phyloP scores from a whole-genome alignment of 2,113 vertebrate species.

The Poecilia latipinna region DNA sequence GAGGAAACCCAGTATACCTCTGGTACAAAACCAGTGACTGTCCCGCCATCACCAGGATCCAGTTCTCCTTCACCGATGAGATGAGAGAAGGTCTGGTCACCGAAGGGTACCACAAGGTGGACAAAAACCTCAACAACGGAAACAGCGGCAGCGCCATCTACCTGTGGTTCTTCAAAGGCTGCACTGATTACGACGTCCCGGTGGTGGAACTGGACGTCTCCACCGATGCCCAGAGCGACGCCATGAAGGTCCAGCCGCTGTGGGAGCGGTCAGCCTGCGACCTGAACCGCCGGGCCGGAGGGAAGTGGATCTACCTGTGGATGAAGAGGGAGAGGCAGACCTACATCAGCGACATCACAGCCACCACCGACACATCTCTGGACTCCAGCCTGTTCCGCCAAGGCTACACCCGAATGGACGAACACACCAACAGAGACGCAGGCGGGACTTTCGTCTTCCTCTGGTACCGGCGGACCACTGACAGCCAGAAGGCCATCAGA shows the following conservation, averaged over 20 bases:
- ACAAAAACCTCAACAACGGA: background rate
- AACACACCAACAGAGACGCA: conserved; percentile 17
- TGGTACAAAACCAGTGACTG: background rate
- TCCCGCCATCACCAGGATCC: conserved; percentile 7
- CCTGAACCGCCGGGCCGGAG: rapidly evolving
- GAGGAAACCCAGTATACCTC: background rate
- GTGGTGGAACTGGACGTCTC: background rate
- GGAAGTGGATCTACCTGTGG: conserved; percentile 1
- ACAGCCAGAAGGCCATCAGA: background rate
- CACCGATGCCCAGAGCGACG: background rate
- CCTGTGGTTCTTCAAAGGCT: background rate
- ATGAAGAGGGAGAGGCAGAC: background rate
- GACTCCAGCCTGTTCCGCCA: background rate
- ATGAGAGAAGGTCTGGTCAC: background rate
- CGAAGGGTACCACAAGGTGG: background rate
- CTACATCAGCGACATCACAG: conserved; percentile 5
- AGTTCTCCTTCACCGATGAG: background rate
- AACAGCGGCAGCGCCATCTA: background rate
- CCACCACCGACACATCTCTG: background rate
- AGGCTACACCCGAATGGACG: conserved; percentile 11
- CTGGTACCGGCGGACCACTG: conserved; percentile 6
- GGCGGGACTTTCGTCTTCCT: background rate
- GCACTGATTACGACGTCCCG: background rate
- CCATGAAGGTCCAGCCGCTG: rapidly evolving
- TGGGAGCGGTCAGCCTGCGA: conserved; percentile 11